Base-by-base conservation (phyloP, 2,888 invertebrate genomes). In the Phrixothrix hirtus region DNA sequence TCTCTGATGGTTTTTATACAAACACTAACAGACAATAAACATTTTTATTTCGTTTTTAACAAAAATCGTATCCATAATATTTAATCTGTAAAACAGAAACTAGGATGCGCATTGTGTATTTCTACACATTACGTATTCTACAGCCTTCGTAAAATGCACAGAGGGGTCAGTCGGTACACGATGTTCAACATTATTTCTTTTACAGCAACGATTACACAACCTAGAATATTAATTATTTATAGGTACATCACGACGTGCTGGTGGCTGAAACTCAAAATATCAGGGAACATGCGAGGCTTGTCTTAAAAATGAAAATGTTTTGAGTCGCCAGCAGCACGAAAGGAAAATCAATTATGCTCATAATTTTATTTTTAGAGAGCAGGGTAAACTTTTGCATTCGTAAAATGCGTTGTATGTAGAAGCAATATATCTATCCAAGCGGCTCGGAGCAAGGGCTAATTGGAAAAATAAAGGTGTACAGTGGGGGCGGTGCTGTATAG, bases 391-490 rank as follows among this genome's bases (percentile, higher is more conserved):
- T 45, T 45, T 37, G 38, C 44, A 43, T 42, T 47, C 46, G 31
- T 37, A 47, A 47, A 52, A 46, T 41, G 30, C 42, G 51, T 37
- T 42, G 46, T 45, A 43, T 45, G 36, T 41, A 37, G 45, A 51
- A 46, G 52, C 52, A 46, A 53, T 53, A 53, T 48, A 48, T 53
- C 46, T 35, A 49, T 41, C 49, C 44, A 27, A 42, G 55, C 48
- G 41, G 50, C 31, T 46, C 27, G 14, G 46, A 49, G 50, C 50
- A 39, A 38, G 55, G 69, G 73, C 73, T 75, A 75, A 75, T 75
- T 75, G 75, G 75, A 72, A 71, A 68, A 73, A 69, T 70, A 69
- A 69, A 72, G 73, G 72, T 73, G 73, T 71, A 71, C 66, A 66
- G 60, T 63, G 74, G 72, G 72, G 74, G 73, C 75, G 74, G 74